A percentile compares a stretch with the other conserved stretches of the same genome.
These are phyloP conservation scores for Trimorus sp. DNA, from an alignment of 2,888 invertebrate genomes.

Conservation along the genomic window DNA sequence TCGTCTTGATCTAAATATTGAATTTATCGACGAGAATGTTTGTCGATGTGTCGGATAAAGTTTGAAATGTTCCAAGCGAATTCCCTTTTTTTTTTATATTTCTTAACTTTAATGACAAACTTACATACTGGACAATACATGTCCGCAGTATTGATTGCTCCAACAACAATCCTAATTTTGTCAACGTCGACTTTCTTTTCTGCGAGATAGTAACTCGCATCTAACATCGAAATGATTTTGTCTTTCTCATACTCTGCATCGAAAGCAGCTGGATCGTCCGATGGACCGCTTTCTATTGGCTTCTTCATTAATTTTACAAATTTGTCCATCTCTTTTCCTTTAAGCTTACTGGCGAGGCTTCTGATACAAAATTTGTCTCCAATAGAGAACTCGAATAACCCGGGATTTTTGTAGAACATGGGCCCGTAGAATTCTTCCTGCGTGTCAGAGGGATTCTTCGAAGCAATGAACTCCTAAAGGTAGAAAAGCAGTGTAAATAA, in stretches of 20 bases:
- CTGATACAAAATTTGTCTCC: not conserved
- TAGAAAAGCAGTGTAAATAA: too few relatives aligned
- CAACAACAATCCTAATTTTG: not conserved
- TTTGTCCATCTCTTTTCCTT: not conserved
- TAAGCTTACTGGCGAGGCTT: not conserved
- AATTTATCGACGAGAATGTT: not conserved
- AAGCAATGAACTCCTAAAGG: not conserved
- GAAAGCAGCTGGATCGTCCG: not conserved
- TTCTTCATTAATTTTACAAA: too few relatives aligned
- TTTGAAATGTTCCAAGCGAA: not conserved
- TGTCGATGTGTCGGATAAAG: not conserved
- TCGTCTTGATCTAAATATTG: too few relatives aligned
- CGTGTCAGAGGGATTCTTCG: too few relatives aligned
- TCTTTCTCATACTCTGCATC: not conserved
- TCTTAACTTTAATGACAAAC: not conserved
- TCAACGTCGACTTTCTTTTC: not conserved
- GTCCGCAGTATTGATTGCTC: not conserved
- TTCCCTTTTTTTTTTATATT: not conserved
- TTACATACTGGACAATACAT: not conserved
- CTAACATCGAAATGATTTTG: too few relatives aligned
- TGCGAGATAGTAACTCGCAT: too few relatives aligned
- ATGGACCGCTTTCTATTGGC: not conserved
- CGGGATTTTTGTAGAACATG: not conserved
- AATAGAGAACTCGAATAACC: not conserved
- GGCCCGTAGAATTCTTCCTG: not conserved